Evolutionary conservation across 2,113 vertebrate species (phyloP).

Genomic region (Thalassoma bifasciatum): DNA sequence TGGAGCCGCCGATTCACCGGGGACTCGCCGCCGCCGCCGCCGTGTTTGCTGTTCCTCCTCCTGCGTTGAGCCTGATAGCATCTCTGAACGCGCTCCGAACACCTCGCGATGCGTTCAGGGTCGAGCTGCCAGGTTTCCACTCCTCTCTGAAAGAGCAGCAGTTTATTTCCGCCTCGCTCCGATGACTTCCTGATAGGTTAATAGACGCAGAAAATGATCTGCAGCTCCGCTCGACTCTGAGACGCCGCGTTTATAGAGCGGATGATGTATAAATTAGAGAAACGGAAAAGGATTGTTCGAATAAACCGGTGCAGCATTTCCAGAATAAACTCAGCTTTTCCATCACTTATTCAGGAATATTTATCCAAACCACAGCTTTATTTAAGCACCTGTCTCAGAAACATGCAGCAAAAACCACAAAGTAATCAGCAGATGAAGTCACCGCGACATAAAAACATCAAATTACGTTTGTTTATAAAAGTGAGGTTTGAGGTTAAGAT

Average conservation of each 20-base stretch:
- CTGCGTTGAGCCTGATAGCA: slow-evolving; percentile 48
- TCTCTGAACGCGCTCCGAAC: slow-evolving; percentile 44
- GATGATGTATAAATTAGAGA: neutral
- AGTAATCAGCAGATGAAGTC: too few species aligned
- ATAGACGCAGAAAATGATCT: neutral
- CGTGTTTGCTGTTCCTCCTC: neutral
- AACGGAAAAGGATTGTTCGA: neutral
- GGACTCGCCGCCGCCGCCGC: slow-evolving; percentile 18
- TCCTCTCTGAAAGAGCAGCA: neutral
- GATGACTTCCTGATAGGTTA: slow-evolving; percentile 15
- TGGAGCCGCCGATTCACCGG: slow-evolving; percentile 26
- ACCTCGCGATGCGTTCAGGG: slow-evolving; percentile 43
- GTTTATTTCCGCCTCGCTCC: neutral
- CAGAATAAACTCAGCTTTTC: neutral
- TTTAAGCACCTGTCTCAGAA: too few species aligned
- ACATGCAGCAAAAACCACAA: too few species aligned
- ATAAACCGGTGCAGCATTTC: too few species aligned
- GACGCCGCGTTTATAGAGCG: neutral
- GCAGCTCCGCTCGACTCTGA: neutral
- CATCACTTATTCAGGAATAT: too few species aligned
- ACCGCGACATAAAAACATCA: too few species aligned
- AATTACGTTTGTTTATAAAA: too few species aligned
- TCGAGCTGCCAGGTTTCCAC: slow-evolving; percentile 46
- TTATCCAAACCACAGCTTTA: too few species aligned
- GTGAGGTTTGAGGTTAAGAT: too few species aligned